These are phyloP conservation scores for Campylorhamphus procurvoides DNA, from an alignment of 2,113 vertebrate species.

Conservation along the genomic window DNA sequence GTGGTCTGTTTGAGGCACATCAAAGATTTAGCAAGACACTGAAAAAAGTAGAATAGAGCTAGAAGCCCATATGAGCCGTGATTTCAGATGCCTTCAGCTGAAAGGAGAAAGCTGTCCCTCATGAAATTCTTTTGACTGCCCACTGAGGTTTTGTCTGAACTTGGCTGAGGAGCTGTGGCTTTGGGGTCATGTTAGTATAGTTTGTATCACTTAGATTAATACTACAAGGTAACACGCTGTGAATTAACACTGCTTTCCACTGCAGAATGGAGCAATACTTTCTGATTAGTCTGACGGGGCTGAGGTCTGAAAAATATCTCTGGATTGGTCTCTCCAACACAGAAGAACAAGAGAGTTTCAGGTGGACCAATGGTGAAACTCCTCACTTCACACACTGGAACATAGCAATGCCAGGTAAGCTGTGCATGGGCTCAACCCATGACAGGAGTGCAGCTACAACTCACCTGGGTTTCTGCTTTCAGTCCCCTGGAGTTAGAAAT, in stretches of 20 bases:
- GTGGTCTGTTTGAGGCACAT: neutral
- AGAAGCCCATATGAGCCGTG: neutral
- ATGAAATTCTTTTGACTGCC: neutral
- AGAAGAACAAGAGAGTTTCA: constrained; percentile 73
- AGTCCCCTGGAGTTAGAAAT: neutral
- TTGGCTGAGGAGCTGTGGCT: neutral
- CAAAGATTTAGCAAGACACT: neutral
- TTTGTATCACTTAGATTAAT: neutral
- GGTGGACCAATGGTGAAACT: constrained; percentile 75
- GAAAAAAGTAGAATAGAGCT: neutral
- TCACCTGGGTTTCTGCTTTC: neutral
- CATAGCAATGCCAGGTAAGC: constrained; percentile 86
- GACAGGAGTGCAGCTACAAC: neutral
- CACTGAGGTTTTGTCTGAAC: neutral
- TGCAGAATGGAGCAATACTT: constrained; percentile 89
- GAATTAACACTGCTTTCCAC: neutral
- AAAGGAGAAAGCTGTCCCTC: neutral
- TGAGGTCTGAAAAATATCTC: constrained; percentile 87
- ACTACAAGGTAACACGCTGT: neutral
- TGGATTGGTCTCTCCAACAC: constrained; percentile 87
- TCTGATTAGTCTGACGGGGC: constrained; percentile 85
- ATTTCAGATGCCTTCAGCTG: neutral
- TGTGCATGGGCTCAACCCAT: neutral
- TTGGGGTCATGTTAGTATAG: neutral
- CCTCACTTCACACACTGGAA: constrained; percentile 91